These are phyloP conservation scores for Cercopithecus mitis DNA, from an alignment of 2,797 vertebrate species.

Conservation along the genomic window DNA sequence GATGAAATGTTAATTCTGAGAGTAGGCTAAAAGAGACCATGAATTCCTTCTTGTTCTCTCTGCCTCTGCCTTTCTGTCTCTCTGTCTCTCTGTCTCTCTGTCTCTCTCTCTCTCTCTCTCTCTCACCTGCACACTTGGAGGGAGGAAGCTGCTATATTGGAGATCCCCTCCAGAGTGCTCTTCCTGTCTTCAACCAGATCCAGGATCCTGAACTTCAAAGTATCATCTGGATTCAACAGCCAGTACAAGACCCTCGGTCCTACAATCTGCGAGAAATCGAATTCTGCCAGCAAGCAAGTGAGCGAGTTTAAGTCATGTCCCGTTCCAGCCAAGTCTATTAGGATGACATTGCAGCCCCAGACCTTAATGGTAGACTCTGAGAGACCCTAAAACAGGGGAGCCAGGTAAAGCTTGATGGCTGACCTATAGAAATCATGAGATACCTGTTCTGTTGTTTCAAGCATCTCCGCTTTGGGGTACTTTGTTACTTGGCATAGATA, in stretches of 20 bases:
- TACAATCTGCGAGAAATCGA: fast-evolving
- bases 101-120: background rate
- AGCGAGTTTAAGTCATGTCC: background rate
- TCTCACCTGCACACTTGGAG: fast-evolving
- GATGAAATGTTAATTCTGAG: background rate
- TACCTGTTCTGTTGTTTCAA: no score
- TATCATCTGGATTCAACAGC: no score
- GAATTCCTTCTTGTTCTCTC: background rate
- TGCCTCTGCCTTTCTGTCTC: background rate
- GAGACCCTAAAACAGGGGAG: background rate
- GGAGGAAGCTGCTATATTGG: background rate
- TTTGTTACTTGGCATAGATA: background rate
- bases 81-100: background rate
- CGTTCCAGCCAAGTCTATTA: background rate
- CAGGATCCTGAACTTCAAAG: no score
- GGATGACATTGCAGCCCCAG: background rate
- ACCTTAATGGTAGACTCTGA: background rate
- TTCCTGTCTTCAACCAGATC: no score
- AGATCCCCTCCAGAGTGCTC: no score
- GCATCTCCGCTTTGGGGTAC: background rate
- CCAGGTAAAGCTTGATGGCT: no score
- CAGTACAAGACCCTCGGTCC: no score
- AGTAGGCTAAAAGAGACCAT: fast-evolving
- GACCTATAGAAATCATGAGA: fast-evolving
- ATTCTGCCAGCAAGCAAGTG: background rate